These are phyloP conservation scores for Dolichopus griseipennis DNA, from an alignment of 2,888 invertebrate species.

Conservation along the genomic window DNA sequence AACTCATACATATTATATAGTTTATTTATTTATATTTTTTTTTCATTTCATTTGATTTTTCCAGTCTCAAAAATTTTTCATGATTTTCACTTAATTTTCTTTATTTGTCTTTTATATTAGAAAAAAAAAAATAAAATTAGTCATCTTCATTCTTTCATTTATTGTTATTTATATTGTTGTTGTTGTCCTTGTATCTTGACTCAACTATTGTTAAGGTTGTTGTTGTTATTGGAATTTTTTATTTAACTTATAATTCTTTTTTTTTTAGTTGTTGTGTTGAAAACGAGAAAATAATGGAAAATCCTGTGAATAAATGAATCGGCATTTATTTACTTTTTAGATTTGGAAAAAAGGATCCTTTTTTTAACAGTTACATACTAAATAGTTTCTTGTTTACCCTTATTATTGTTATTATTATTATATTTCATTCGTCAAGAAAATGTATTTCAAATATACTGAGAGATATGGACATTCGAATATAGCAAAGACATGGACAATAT, in stretches of 20 bases:
- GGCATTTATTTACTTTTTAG: too few relatives aligned
- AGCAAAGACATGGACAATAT: too few relatives aligned
- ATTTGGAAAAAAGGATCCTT: too few relatives aligned
- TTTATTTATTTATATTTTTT: too few relatives aligned
- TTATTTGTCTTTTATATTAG: neutral
- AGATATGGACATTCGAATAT: too few relatives aligned
- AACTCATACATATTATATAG: too few relatives aligned
- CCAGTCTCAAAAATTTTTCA: neutral
- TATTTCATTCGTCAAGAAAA: too few relatives aligned
- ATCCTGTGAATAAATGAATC: neutral
- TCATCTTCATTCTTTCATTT: neutral
- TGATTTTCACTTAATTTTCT: neutral
- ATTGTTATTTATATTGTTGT: neutral
- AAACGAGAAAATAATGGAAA: slow-evolving; percentile 4
- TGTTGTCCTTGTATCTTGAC: neutral
- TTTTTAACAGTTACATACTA: too few relatives aligned
- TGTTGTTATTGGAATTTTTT: too few relatives aligned
- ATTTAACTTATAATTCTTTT: neutral
- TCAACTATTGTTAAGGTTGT: neutral
- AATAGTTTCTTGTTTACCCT: too few relatives aligned
- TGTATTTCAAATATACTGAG: too few relatives aligned
- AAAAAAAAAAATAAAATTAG: neutral
- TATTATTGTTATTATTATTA: too few relatives aligned
- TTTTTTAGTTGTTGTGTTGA: neutral
- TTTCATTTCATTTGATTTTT: neutral